A percentile compares a stretch with the other conserved stretches of the same genome.
phyloP scores from a whole-genome alignment of 2,888 invertebrate genomes.

The Nomada hirtipes region DNA sequence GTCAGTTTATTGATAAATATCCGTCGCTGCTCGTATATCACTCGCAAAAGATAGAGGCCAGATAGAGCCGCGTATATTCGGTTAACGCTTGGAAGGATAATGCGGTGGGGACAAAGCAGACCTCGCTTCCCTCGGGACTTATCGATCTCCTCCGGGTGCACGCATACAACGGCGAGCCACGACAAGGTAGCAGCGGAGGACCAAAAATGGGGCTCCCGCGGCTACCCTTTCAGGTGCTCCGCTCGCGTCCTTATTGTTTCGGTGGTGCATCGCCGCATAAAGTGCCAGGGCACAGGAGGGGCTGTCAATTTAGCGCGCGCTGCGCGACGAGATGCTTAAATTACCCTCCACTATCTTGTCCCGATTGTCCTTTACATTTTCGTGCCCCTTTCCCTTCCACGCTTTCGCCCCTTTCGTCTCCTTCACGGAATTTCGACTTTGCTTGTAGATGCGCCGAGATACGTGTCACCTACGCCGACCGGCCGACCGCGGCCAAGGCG shows the following conservation, averaged over 20 bases:
- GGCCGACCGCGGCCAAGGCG: constrained; percentile 28
- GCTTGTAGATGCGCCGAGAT: constrained; percentile 10
- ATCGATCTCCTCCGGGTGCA: constrained; percentile 48
- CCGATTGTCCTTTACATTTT: neutral
- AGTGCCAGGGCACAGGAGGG: constrained; percentile 62
- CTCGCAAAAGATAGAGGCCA: constrained; percentile 26
- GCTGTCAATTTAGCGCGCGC: constrained; percentile 71
- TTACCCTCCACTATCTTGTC: constrained; percentile 63
- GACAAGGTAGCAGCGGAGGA: constrained; percentile 50
- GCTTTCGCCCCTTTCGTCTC: neutral
- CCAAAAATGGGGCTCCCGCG: constrained; percentile 61
- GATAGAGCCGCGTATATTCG: constrained; percentile 51
- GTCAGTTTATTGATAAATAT: constrained; percentile 57
- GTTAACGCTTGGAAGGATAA: constrained; percentile 51
- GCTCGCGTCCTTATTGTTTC: constrained; percentile 70
- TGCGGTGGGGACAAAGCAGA: constrained; percentile 51
- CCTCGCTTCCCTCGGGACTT: constrained; percentile 50
- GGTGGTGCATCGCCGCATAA: constrained; percentile 65
- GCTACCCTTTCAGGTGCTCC: constrained; percentile 62
- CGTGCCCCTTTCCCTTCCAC: neutral
- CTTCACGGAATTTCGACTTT: constrained; percentile 32
- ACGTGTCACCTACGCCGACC: constrained; percentile 56
- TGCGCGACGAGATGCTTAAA: constrained; percentile 60
- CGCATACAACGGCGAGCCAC: neutral
- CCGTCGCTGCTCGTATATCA: constrained; percentile 43